Evolutionary conservation across 2,113 vertebrate genomes (phyloP).

Genomic region (Furnarius figulus): DNA sequence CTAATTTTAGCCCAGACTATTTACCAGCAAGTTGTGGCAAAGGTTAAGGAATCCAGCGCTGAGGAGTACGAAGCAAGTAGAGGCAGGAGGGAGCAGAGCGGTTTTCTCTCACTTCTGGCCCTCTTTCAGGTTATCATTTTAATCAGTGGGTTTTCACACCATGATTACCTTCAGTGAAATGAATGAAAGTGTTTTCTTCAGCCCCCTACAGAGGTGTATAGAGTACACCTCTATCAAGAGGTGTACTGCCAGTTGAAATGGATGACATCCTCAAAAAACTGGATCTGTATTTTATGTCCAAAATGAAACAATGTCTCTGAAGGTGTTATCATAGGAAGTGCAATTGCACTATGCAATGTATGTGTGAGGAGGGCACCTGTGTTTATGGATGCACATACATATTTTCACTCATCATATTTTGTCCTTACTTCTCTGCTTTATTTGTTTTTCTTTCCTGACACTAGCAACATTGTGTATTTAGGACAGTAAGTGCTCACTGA

Average conservation of each 20-base stretch:
- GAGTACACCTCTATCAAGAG: background rate
- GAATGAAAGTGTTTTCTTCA: background rate
- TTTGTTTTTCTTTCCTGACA: background rate
- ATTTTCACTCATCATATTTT: background rate
- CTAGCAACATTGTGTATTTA: background rate
- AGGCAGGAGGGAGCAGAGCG: background rate
- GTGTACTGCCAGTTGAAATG: background rate
- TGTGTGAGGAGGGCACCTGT: background rate
- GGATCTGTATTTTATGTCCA: background rate
- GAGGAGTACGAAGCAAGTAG: background rate
- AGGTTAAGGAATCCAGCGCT: background rate
- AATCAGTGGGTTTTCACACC: background rate
- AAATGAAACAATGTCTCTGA: background rate
- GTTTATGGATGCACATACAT: background rate
- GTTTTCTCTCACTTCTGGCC: background rate
- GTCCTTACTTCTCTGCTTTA: background rate
- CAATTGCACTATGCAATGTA: background rate
- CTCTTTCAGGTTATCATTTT: background rate
- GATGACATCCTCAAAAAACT: background rate
- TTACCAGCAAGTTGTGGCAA: slow-evolving; percentile 53
- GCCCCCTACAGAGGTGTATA: no score
- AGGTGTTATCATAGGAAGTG: background rate
- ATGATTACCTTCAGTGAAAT: background rate
- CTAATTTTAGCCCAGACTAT: slow-evolving; percentile 60
- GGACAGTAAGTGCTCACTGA: background rate